Evolutionary conservation across 1,140 invertebrate species (phyloP), one percentile per base, ranked within the genome.

Genomic region (Teleopsis dalmanni): DNA sequence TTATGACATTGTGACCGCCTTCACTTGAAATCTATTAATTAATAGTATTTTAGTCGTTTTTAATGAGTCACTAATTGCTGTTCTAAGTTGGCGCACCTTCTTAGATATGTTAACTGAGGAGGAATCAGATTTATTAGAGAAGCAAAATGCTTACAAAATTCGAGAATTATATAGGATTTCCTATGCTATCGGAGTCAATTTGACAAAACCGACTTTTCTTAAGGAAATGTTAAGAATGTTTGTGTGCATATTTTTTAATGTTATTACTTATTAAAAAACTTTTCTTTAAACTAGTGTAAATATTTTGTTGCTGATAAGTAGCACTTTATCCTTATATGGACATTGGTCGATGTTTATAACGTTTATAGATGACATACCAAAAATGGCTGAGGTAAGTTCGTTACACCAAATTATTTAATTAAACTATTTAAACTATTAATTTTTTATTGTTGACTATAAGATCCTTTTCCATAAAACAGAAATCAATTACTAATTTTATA

Each of bases 401-500:
- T 33, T 48, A 3, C 46, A 45, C 19, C 48, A 55, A 47, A n/a
- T n/a, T n/a, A n/a, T n/a, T n/a, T n/a, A n/a, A n/a, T n/a, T n/a
- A n/a, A n/a, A n/a, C n/a, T n/a, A n/a, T n/a, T n/a, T n/a, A n/a
- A n/a, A n/a, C n/a, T n/a, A n/a, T n/a, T n/a, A n/a, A n/a, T n/a
- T n/a, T n/a, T n/a, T n/a, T n/a, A 51, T 23, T 7, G 46, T n/a
- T 66, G 63, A 51, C 53, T 8, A 44, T 61, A 33, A 55, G 57
- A 38, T 61, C 60, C 1, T 51, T 57, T 1, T 46, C 66, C 1
- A 56, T 58, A 52, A 58, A 58, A 0, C 14, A 57, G 1, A 56
- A 57, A 13, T 59, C 63, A 4, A 35, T 60, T 25, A 31, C 54
- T 4, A 66, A 66, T 36, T 56, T 66, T 59, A 36, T 60, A 14